These are phyloP conservation scores for Cyphomyrmex costatus DNA, from an alignment of 1,140 invertebrate species.

Conservation along the genomic window DNA sequence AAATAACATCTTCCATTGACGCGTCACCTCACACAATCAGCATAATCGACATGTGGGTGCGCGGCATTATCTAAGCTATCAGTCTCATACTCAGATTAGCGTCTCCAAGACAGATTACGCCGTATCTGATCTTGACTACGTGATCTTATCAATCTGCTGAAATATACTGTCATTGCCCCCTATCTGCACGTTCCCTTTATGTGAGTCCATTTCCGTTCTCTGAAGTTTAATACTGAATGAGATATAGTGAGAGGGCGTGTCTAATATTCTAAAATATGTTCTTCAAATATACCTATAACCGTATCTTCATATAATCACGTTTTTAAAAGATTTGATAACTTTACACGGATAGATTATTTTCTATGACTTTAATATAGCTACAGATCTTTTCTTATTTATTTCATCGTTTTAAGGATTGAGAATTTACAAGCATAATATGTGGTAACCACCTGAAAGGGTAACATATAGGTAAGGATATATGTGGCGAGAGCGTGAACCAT, in stretches of 20 bases:
- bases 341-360: too few species aligned
- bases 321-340: background rate
- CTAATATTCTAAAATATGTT: background rate
- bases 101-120: conserved; percentile 2
- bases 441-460: background rate
- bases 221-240: background rate
- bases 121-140: conserved; percentile 15
- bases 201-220: background rate
- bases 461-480: background rate
- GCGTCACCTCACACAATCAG: background rate
- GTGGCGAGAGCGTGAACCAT: background rate
- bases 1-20: conserved; percentile 3
- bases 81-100: conserved; percentile 15
- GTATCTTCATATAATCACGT: background rate
- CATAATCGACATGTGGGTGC: conserved; percentile 2
- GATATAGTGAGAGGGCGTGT: background rate
- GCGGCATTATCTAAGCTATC: conserved; percentile 22
- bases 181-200: background rate
- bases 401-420: background rate
- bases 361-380: too few species aligned
- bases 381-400: too few species aligned
- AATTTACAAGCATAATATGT: background rate
- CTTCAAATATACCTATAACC: background rate
- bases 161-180: background rate
- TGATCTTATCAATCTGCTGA: conserved; percentile 13